Base-by-base conservation (phyloP, 2,797 vertebrate species). In the Anomalospiza imberbis region DNA sequence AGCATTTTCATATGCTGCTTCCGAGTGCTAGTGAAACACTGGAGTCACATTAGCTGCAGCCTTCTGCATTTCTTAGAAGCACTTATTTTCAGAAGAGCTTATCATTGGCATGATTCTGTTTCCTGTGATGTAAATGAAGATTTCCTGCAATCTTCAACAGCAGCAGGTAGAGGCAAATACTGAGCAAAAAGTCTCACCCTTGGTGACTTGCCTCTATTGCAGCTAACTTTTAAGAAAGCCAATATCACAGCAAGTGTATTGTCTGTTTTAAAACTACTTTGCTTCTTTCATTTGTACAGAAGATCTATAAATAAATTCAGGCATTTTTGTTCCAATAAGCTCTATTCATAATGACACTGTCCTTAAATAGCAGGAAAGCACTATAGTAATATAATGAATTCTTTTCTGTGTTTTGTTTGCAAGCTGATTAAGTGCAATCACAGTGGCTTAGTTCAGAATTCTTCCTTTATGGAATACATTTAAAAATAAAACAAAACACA, bases 401-500 rank as follows among this genome's bases (percentile, higher is more conserved):
- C 63, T 68, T 97, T 96, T 96, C 95, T 97, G 45, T 88, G 53
- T 68, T 72, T 77, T 68, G 66, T 53, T 96, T 89, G 77, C 89
- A 68, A 95, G 75, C 75, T 89, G 95, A 95, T 96, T 89, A 96
- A 93, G 75, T 93, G 88, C 73, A 81, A 94, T 93, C 93, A 95
- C 94, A 96, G 91, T 79, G 62, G 85, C 92, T 96, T 91, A 58
- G 89, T 96, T 97, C 77, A 91, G 63, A 81, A 76, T 88, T 94
- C 79, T 82, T 94, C 84, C 66, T 89, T 92, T 89, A 91, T 78
- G 18, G 77, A 97, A 96, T 94, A 86, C 76, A 96, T 97, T 95
- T 93, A 83, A 95, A 97, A 95, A 93, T 73, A 91, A 97, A 96
- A 96, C 91, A 97, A 97, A 97, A 91, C 67, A 62, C 28, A 5